Evolutionary conservation across 2,888 invertebrate genomes (phyloP).

Genomic region (Chaetoderma sp.): DNA sequence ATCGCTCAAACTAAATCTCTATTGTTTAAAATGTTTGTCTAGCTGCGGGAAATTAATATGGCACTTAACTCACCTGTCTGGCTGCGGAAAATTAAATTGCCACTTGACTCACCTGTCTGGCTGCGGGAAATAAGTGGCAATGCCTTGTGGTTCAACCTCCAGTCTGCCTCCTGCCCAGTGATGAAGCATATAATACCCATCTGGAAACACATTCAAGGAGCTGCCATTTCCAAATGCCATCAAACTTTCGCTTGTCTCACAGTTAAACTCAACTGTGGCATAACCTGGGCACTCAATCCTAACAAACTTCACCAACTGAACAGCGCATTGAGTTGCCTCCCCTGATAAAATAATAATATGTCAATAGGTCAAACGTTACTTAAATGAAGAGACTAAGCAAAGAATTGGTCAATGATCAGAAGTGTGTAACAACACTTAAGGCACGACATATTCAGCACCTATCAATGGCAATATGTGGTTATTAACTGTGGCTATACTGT

Average conservation of each 20-base stretch:
- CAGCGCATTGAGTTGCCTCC: slow-evolving; percentile 39
- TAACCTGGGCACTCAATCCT: slow-evolving; percentile 68
- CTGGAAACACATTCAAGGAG: slow-evolving; percentile 60
- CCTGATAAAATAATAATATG: slow-evolving; percentile 26
- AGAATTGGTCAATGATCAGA: too few species aligned
- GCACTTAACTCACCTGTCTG: too few species aligned
- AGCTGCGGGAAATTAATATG: slow-evolving; percentile 25
- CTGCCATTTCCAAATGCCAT: slow-evolving; percentile 66
- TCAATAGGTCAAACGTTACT: not conserved
- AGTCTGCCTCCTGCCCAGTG: slow-evolving; percentile 59
- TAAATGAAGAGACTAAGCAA: too few species aligned
- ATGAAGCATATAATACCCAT: slow-evolving; percentile 63
- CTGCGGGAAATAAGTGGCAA: slow-evolving; percentile 52
- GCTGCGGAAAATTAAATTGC: slow-evolving; percentile 27
- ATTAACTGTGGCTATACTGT: too few species aligned
- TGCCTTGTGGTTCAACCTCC: slow-evolving; percentile 57
- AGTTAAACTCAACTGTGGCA: slow-evolving; percentile 67
- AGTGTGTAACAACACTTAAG: too few species aligned
- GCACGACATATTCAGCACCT: too few species aligned
- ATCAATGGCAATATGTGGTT: too few species aligned
- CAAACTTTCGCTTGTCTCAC: slow-evolving; percentile 60
- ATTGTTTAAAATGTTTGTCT: too few species aligned
- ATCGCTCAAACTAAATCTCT: too few species aligned
- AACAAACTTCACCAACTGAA: slow-evolving; percentile 57
- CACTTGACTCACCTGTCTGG: slow-evolving; percentile 53